A percentile compares a stretch with the other conserved stretches of the same genome.
These are phyloP conservation scores for Nymphalis c-album DNA, from an alignment of 2,888 invertebrate species.

Conservation along the genomic window DNA sequence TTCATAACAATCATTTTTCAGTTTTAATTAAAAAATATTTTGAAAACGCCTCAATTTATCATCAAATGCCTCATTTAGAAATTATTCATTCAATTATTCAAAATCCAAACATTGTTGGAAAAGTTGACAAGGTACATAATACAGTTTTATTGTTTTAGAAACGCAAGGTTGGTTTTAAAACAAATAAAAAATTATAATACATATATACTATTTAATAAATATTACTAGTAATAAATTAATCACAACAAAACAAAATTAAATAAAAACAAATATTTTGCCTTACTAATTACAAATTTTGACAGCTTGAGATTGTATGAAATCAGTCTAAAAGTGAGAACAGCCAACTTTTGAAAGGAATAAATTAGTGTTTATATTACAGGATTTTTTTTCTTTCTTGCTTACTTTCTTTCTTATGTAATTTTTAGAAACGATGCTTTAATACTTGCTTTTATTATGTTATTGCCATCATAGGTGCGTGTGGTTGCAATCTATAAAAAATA, in stretches of 20 bases:
- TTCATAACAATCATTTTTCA: neutral
- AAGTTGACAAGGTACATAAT: neutral
- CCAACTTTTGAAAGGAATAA: neutral
- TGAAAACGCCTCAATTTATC: neutral
- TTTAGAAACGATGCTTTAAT: neutral
- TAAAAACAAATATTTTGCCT: neutral
- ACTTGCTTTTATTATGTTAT: conserved; percentile 11
- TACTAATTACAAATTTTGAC: conserved; percentile 4
- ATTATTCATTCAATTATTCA: too few species aligned
- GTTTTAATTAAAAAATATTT: neutral
- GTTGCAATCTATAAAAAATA: conserved; percentile 22
- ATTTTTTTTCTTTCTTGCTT: neutral
- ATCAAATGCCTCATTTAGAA: too few species aligned
- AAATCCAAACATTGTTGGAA: neutral
- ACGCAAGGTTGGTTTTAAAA: neutral
- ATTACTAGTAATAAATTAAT: neutral
- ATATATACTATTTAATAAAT: conserved; percentile 3
- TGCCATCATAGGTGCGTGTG: conserved; percentile 26
- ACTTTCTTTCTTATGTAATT: neutral
- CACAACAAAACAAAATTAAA: neutral
- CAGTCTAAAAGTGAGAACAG: conserved; percentile 7
- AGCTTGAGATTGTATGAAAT: neutral
- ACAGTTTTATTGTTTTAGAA: neutral
- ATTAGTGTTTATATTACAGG: neutral
- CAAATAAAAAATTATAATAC: neutral